Percentiles rank a stretch among this genome's conserved stretches.
Evolutionary conservation across 2,113 vertebrate genomes (phyloP).

Genomic region (Hipposideros armiger): DNA sequence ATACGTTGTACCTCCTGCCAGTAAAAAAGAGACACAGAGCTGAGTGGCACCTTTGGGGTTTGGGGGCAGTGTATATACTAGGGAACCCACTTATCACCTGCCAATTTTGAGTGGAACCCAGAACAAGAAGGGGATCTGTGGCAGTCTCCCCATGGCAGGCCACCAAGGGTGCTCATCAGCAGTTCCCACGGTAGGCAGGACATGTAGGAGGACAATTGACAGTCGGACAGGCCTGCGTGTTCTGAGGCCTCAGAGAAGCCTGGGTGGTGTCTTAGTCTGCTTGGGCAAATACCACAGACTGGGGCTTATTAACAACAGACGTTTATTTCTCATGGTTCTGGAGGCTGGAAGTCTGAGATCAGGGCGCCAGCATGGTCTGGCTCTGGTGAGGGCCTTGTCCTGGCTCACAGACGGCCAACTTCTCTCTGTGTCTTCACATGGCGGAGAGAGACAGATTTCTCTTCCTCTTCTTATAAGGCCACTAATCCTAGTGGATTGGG

Average conservation of each 20-base stretch:
- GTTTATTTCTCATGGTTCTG: background rate
- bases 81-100: background rate
- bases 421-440: background rate
- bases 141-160: background rate
- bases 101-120: background rate
- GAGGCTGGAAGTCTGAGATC: background rate
- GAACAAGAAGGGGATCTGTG: background rate
- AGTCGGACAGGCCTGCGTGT: background rate
- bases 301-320: no score
- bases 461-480: background rate
- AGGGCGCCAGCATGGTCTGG: no score
- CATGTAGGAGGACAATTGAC: background rate
- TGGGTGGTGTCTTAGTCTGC: background rate
- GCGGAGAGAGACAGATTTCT: background rate
- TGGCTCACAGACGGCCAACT: background rate
- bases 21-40: background rate
- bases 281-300: background rate
- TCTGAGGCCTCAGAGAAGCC: background rate
- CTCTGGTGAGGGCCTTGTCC: background rate
- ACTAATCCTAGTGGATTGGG: background rate
- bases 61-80: rapidly evolving
- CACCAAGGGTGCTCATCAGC: background rate
- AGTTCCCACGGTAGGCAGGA: background rate
- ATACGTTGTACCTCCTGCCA: no score
- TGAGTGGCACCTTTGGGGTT: background rate